phyloP scores from a whole-genome alignment of 2,888 invertebrate genomes.

The Frankliniella fusca region DNA sequence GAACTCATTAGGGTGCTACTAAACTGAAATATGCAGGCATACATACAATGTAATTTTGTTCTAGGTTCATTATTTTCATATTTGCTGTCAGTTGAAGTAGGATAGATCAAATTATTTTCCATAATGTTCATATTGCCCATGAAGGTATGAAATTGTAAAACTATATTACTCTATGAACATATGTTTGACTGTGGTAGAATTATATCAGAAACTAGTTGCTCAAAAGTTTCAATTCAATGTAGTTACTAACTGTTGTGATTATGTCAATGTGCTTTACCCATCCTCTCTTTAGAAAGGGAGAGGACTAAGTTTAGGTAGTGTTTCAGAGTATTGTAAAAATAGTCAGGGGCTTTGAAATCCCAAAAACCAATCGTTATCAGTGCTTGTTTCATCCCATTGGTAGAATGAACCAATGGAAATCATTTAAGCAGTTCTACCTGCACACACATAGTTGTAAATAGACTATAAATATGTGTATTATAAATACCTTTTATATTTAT shows the following conservation, averaged over 20 bases:
- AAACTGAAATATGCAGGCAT: constrained; percentile 12
- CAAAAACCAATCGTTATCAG: constrained; percentile 13
- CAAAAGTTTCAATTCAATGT: constrained; percentile 10
- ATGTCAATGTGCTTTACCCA: constrained; percentile 21
- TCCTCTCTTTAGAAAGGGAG: not conserved
- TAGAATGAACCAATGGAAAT: not conserved
- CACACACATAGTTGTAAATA: constrained; percentile 23
- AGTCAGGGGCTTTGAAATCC: not conserved
- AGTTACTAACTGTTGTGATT: constrained; percentile 22
- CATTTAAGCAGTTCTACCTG: not conserved
- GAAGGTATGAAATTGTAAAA: not conserved
- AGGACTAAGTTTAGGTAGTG: not conserved
- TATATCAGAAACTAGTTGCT: constrained; percentile 25
- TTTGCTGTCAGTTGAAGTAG: constrained; percentile 14
- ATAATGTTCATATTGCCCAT: not conserved
- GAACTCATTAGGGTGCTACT: constrained; percentile 17
- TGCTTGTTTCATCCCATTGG: constrained; percentile 16
- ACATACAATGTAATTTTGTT: not conserved
- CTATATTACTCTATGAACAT: constrained; percentile 22
- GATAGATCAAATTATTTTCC: constrained; percentile 17
- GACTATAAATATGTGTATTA: constrained; percentile 18
- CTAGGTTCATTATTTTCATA: constrained; percentile 14
- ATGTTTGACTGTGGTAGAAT: constrained; percentile 10
- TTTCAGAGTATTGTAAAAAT: not conserved
- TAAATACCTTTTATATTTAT: constrained; percentile 27